These are phyloP conservation scores for Darevskia nairensis DNA, from an alignment of 2,797 vertebrate genomes.

Conservation along the genomic window DNA sequence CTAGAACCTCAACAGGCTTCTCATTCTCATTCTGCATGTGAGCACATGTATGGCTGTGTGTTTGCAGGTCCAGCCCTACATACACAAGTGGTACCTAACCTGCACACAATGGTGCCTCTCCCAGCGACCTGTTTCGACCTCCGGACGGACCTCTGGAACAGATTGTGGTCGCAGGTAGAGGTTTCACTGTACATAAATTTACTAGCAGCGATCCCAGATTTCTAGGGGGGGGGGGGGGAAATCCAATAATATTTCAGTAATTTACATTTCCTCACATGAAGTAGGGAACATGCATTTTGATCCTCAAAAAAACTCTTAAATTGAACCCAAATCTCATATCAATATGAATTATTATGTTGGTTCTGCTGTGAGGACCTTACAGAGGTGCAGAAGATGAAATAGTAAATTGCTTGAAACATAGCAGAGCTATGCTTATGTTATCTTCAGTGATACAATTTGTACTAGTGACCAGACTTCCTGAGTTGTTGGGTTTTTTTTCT, in stretches of 20 bases:
- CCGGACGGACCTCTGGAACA: too few species aligned
- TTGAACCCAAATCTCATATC: background rate
- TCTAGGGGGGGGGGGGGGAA: background rate
- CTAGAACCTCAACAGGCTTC: background rate
- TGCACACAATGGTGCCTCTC: too few species aligned
- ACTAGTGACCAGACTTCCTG: constrained; percentile 21
- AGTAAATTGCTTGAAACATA: constrained; percentile 9
- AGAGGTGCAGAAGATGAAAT: background rate
- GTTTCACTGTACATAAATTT: background rate
- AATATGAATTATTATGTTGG: background rate
- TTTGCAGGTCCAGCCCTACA: too few species aligned
- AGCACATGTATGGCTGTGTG: background rate
- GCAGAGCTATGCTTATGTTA: background rate
- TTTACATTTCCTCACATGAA: too few species aligned
- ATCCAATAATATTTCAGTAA: too few species aligned
- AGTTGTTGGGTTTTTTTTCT: background rate
- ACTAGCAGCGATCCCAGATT: background rate
- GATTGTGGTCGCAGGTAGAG: too few species aligned
- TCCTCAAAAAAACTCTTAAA: too few species aligned
- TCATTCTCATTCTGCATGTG: background rate
- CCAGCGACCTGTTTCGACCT: too few species aligned
- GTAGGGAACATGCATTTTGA: too few species aligned
- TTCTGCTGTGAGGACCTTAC: background rate
- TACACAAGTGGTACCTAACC: too few species aligned
- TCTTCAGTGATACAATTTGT: background rate